Base-by-base conservation (phyloP, 1,140 invertebrate species). In the Venustaconcha ellipsiformis region DNA sequence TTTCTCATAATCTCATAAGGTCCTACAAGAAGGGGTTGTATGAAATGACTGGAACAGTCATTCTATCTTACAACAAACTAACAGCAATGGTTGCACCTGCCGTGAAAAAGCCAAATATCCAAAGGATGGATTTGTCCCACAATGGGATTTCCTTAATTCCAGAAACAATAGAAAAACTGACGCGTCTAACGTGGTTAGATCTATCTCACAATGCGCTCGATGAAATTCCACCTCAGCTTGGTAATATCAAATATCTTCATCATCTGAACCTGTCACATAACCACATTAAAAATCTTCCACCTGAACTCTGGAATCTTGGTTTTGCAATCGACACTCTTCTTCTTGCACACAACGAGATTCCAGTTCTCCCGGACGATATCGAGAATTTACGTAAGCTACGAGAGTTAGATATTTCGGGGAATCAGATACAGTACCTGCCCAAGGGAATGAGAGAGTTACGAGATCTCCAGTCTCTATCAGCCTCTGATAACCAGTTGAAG, bases 71-170 rank as follows among this genome's bases (percentile, higher is more conserved):
- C 65, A 88, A 88, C 74, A 70, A 83, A 55, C 76, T 88, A 4
- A 84, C 82, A 1, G 81, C 83, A 30, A 83, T 88, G 81, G 86
- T 86, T 8, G 67, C 81, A 14, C 84, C 78, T 18, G 78, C 80
- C 0, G 86, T 86, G 1, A 89, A 90, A 70, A 86, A 87, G 58
- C 82, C 89, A n/a, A 80, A 84, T 26, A 81, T 86, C 37, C 88
- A 89, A 66, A 79, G 83, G 55, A 70, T 90, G 57, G 83, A 88
- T 75, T 76, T 88, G n/a, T 83, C 86, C 30, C 78, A 84, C 72
- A 89, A 89, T 73, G 80, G 82, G 15, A 81, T 88, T 55, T 78
- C 78, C 26, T 80, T 80, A 60, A 80, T 88, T 6, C 87, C 87
- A 1, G 86, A 88, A 23, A 78, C 82, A 23, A 79, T 88, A 17